Base-by-base conservation (phyloP, 2,797 vertebrate species). In the Picus viridis region DNA sequence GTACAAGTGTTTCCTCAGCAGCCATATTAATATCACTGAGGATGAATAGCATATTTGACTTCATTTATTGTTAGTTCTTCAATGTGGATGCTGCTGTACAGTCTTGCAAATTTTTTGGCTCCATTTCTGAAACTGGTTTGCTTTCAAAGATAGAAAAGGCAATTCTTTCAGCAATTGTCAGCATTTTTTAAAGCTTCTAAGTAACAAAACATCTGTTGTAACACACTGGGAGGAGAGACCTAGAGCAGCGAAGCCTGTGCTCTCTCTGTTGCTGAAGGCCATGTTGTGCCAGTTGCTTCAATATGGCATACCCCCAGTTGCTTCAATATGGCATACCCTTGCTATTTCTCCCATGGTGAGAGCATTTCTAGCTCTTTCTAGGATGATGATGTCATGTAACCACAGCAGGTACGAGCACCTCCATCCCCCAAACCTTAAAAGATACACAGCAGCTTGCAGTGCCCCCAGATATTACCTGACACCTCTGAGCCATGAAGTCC, bases 121-220 rank as follows among this genome's bases (percentile, higher is more conserved):
- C 9, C 5, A 45, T 83, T 91, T 71, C 54, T 72, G 68, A 88
- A 89, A 62, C 1, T 10, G 15, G 3, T 78, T 88, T 81, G 2
- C 27, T 91, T 77, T 72, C 51, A 72, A 53, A 81, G 7, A 30
- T 54, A 39, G 51, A 54, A 41, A 88, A 88, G 36, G 32, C 10
- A 88, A n/a, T 61, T 49, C 20, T 30, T 85, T 56, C 9, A 92
- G 27, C 36, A 67, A 17, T 68, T 82, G 71, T 63, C 34, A 53
- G 7, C 19, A 12, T 45, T 80, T 78, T 82, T 29, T 87, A 53
- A 57, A 81, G 67, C 56, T 75, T 5, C 27, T 67, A 36, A 82
- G 30, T 81, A 81, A 72, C 19, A 69, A 86, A 92, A 80, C 65
- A 78, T 72, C 88, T 93, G 83, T 62, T 83, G 32, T 89, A 56